Evolutionary conservation across 2,113 vertebrate genomes (phyloP).

Genomic region (Eptesicus fuscus): DNA sequence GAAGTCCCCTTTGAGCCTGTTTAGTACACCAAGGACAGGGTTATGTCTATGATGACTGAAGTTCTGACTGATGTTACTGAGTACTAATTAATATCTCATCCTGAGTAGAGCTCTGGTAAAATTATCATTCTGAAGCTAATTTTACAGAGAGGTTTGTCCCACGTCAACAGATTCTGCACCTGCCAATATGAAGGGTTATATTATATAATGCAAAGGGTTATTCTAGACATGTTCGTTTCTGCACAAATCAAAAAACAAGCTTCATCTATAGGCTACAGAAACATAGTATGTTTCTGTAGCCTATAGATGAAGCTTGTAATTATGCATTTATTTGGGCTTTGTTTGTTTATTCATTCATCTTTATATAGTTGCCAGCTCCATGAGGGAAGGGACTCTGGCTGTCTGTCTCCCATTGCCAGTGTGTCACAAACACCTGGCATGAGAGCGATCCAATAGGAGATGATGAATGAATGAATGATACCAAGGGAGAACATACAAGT

Average conservation of each 20-base stretch:
- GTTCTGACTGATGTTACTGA: constrained; percentile 52
- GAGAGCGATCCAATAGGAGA: not conserved
- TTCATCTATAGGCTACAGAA: too few species aligned
- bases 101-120: constrained; percentile 32
- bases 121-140: constrained; percentile 15
- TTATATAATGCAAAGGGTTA: not conserved
- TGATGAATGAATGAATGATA: not conserved
- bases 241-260: not conserved
- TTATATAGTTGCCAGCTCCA: not conserved
- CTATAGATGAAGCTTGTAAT: not conserved
- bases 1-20: constrained; percentile 59
- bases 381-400: not conserved
- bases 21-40: constrained; percentile 63
- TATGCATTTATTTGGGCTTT: not conserved
- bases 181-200: not conserved
- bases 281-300: not conserved
- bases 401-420: not conserved
- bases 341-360: not conserved
- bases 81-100: constrained; percentile 64
- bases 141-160: constrained; percentile 43
- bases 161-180: not conserved
- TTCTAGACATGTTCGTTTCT: not conserved
- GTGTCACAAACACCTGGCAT: not conserved
- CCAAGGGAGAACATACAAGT: not conserved
- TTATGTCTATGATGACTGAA: constrained; percentile 47